A percentile compares a stretch with the other conserved stretches of the same genome.
These are phyloP conservation scores for Drosophila dives DNA, from an alignment of 2,888 invertebrate genomes.

Conservation along the genomic window DNA sequence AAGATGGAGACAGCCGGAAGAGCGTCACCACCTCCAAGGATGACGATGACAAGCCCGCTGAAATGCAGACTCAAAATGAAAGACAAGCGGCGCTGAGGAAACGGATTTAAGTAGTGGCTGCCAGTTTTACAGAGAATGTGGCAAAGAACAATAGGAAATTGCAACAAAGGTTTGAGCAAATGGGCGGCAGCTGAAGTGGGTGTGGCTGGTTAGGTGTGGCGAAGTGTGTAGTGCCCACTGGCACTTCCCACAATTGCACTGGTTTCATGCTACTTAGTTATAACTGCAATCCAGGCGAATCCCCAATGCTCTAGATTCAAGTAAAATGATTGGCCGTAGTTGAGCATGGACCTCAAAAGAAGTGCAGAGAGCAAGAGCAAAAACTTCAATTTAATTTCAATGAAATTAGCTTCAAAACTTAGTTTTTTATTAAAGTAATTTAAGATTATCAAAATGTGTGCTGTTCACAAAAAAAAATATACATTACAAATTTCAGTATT, in stretches of 20 bases:
- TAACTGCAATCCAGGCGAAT: slow-evolving; percentile 41
- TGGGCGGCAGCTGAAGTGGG: neutral
- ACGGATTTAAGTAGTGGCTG: slow-evolving; percentile 71
- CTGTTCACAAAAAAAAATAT: no score
- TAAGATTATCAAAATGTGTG: no score
- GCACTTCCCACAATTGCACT: neutral
- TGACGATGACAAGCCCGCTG: slow-evolving; percentile 43
- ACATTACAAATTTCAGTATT: neutral
- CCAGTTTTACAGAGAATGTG: slow-evolving; percentile 32
- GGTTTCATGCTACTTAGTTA: slow-evolving; percentile 67
- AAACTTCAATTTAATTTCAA: neutral
- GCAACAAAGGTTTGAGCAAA: slow-evolving; percentile 22
- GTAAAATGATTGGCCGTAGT: neutral
- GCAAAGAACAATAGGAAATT: slow-evolving; percentile 55
- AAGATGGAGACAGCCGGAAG: slow-evolving; percentile 13
- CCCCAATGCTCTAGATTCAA: slow-evolving; percentile 41
- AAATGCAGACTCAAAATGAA: slow-evolving; percentile 46
- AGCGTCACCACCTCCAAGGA: slow-evolving; percentile 57
- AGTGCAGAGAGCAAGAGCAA: neutral
- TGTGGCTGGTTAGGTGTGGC: neutral
- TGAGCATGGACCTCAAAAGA: neutral
- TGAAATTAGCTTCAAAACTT: neutral
- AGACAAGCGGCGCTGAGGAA: slow-evolving; percentile 61
- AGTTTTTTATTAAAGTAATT: no score
- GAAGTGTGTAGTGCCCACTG: neutral